These are phyloP conservation scores for Idaea aversata DNA, from an alignment of 2,888 invertebrate genomes.

Conservation along the genomic window DNA sequence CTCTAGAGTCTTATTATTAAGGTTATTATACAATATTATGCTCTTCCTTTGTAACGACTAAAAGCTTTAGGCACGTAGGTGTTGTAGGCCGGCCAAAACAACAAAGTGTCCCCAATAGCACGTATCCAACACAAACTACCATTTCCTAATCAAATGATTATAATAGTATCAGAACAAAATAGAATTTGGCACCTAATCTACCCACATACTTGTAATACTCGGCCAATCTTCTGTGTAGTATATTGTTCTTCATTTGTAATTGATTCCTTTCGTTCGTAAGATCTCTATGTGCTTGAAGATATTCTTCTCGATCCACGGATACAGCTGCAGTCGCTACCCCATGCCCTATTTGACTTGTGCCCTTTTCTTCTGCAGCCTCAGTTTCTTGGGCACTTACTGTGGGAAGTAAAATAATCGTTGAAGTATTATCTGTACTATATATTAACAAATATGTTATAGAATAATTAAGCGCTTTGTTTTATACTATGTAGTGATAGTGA, in stretches of 20 bases:
- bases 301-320: slow-evolving; percentile 62
- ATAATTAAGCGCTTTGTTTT: no score
- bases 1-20: no score
- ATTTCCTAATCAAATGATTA: not conserved
- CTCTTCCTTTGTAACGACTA: no score
- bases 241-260: slow-evolving; percentile 61
- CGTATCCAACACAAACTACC: slow-evolving; percentile 1
- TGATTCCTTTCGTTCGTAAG: slow-evolving; percentile 54
- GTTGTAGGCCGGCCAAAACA: no score
- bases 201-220: slow-evolving; percentile 67
- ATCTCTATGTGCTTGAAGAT: slow-evolving; percentile 59
- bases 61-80: no score
- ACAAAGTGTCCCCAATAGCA: no score
- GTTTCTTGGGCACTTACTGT: slow-evolving; percentile 30
- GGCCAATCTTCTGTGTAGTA: slow-evolving; percentile 65
- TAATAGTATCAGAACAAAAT: not conserved
- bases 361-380: slow-evolving; percentile 27
- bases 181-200: not conserved
- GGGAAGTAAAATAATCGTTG: slow-evolving; percentile 8
- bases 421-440: no score
- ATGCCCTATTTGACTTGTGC: slow-evolving; percentile 46
- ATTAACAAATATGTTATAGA: no score
- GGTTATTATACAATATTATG: no score
- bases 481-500: no score
- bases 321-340: slow-evolving; percentile 43